phyloP scores from a whole-genome alignment of 1,140 invertebrate species.

The Drosophila yakuba region DNA sequence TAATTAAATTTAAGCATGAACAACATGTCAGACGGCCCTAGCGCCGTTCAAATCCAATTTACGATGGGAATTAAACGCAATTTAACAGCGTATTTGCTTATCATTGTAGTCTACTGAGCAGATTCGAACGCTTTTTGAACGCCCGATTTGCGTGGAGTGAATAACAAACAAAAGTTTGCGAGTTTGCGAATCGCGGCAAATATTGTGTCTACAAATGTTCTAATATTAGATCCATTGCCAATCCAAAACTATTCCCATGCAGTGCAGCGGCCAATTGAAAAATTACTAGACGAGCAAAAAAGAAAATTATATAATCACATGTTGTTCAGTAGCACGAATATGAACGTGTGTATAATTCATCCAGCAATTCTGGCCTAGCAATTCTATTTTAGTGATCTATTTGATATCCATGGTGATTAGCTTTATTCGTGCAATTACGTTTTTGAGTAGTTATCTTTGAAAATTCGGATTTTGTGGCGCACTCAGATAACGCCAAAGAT shows the following conservation, averaged over 20 bases:
- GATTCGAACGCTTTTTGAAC: slow-evolving; percentile 6
- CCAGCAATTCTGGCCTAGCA: not conserved
- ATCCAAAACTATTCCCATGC: slow-evolving; percentile 10
- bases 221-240: slow-evolving; percentile 25
- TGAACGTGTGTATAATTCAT: slow-evolving; percentile 45
- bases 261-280: slow-evolving; percentile 26
- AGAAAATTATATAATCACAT: slow-evolving; percentile 36
- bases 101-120: not conserved
- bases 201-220: slow-evolving; percentile 16
- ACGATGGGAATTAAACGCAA: slow-evolving; percentile 50
- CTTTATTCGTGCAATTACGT: slow-evolving; percentile 13
- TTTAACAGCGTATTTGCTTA: slow-evolving; percentile 36
- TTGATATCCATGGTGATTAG: slow-evolving; percentile 11
- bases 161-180: not conserved
- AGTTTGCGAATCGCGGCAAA: slow-evolving; percentile 12
- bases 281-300: slow-evolving; percentile 21
- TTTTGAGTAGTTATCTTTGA: slow-evolving; percentile 28
- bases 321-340: slow-evolving; percentile 13
- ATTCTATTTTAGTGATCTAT: slow-evolving; percentile 6
- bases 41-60: slow-evolving; percentile 22
- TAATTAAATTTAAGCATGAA: slow-evolving; percentile 57
- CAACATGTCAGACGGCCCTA: slow-evolving; percentile 9
- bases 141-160: slow-evolving; percentile 14
- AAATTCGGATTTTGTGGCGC: not conserved
- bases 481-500: not conserved